Base-by-base conservation (phyloP, 2,888 invertebrate genomes). In the Piscicola geometra region DNA sequence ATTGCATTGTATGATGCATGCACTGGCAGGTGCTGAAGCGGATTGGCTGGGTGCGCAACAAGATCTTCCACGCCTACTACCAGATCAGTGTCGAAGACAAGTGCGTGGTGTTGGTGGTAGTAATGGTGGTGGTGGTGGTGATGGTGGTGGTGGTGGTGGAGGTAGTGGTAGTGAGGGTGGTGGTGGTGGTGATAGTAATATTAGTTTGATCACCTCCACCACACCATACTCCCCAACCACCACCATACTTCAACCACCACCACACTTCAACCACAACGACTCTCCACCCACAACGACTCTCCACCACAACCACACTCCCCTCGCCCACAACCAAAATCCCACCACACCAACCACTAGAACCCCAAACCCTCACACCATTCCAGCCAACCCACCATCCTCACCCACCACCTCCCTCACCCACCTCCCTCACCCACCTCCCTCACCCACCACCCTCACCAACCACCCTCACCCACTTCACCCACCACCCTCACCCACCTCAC, bases 61-160 rank as follows among this genome's bases (percentile, higher is more conserved):
- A 97, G 88, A 94, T 98, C 78, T 88, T 98, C 35, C 95, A 98
- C 86, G 94, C 92, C 67, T 91, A 91, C 85, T 90, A 90, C 82
- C 90, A 90, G 88, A 90, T 91, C 0, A 90, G 91, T 32, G 90
- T 95, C 85, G 97, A 97, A 85, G 97, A 98, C 86, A 90, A 93
- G 88, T 88, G 82, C 73, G 79, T 71, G 60, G 3, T 56, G 60
- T 25, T 56, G 25, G 5, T 56, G 60, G 21, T 15, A 69, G n/a
- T n/a, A 12, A 69, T 66, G 66, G 30, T 33, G 68, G 30, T 68
- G 68, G 18, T 33, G 30, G 60, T 56, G 5, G 25, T 56, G 3
- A 56, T 9, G 12, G 25, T 56, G 5, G 3, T 56, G 5, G 25
- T 56, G 5, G 25, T 5, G 5, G 3, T 56, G 5, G 60, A 5